Percentiles rank a stretch among this genome's conserved stretches.
These are phyloP conservation scores for Mesaphorura yosii DNA, from an alignment of 1,140 invertebrate genomes.

Conservation along the genomic window DNA sequence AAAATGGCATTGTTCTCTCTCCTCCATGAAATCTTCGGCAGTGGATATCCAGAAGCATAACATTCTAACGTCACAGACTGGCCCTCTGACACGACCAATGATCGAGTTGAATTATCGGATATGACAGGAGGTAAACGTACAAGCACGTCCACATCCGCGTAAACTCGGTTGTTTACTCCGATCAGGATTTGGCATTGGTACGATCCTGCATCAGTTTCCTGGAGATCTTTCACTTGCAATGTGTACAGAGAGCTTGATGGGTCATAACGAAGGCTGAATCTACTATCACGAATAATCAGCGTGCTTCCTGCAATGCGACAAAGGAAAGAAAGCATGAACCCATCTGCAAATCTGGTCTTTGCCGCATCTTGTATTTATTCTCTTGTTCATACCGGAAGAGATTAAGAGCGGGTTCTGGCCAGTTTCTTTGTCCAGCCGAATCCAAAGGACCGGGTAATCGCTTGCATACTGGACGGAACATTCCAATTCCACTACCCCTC, in stretches of 20 bases:
- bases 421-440: slow-evolving; percentile 48
- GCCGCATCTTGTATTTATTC: too few species aligned
- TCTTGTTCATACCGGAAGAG: slow-evolving; percentile 46
- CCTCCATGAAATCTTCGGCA: slow-evolving; percentile 75
- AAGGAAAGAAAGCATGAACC: slow-evolving; percentile 49
- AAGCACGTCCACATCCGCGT: slow-evolving; percentile 68
- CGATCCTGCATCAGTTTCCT: slow-evolving; percentile 80
- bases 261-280: slow-evolving; percentile 73
- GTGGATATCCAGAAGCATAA: slow-evolving; percentile 63
- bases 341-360: slow-evolving; percentile 47
- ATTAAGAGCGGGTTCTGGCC: slow-evolving; percentile 53
- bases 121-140: slow-evolving; percentile 78
- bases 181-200: slow-evolving; percentile 80
- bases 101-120: slow-evolving; percentile 80
- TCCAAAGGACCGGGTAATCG: slow-evolving; percentile 75
- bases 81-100: slow-evolving; percentile 68
- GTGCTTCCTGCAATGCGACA: slow-evolving; percentile 60
- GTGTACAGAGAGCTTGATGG: slow-evolving; percentile 63
- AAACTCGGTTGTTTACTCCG: slow-evolving; percentile 60
- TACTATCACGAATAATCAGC: slow-evolving; percentile 70
- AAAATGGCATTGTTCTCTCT: slow-evolving; percentile 84
- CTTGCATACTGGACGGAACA: slow-evolving; percentile 80
- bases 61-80: slow-evolving; percentile 69
- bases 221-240: slow-evolving; percentile 80
- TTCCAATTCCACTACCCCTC: slow-evolving; percentile 69